Evolutionary conservation across 1,140 invertebrate genomes (phyloP).

Genomic region (Arion vulgaris): DNA sequence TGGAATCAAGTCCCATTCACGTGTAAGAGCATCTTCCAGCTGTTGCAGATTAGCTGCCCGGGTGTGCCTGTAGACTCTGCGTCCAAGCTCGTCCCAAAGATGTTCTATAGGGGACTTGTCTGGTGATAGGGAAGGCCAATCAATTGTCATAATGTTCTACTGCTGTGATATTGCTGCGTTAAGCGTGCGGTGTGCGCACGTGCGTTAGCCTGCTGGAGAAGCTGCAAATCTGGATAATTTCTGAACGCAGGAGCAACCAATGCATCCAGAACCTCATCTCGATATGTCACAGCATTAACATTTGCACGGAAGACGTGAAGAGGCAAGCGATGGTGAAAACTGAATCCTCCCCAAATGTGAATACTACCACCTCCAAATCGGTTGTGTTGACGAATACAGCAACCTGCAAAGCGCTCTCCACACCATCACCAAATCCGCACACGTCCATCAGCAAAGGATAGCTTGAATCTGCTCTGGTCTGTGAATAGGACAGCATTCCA

Average conservation of each 20-base stretch:
- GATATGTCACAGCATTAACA: slow-evolving; percentile 6
- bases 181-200: neutral
- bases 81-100: neutral
- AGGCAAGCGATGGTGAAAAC: slow-evolving; percentile 6
- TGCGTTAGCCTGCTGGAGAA: neutral
- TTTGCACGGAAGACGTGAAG: neutral
- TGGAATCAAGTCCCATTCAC: neutral
- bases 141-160: neutral
- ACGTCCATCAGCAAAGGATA: slow-evolving; percentile 1
- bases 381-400: neutral
- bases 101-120: neutral
- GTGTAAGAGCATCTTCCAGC: neutral
- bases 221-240: slow-evolving; percentile 6
- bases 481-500: neutral
- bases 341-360: slow-evolving; percentile 3
- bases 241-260: neutral
- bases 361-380: neutral
- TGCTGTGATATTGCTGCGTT: slow-evolving; percentile 1
- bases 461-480: neutral
- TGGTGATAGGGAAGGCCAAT: neutral
- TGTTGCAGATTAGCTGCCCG: neutral
- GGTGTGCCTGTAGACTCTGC: neutral
- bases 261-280: slow-evolving; percentile 5
- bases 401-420: neutral
- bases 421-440: neutral